These are phyloP conservation scores for Himalopsyche japonica DNA, from an alignment of 2,888 invertebrate species.

Conservation along the genomic window DNA sequence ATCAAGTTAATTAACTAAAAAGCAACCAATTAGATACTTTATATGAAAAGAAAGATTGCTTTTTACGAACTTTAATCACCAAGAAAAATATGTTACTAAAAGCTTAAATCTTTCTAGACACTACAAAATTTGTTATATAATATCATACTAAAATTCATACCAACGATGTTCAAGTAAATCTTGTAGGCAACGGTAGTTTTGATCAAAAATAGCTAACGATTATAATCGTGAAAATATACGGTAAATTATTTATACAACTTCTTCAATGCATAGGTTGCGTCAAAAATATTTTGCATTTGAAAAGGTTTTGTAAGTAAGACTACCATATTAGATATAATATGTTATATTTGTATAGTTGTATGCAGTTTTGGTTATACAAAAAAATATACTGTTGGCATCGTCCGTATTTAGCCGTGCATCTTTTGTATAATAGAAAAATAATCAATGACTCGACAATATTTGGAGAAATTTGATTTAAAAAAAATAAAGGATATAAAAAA, in stretches of 20 bases:
- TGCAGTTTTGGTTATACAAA: neutral
- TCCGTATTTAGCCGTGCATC: neutral
- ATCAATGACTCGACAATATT: neutral
- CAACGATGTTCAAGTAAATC: too few species aligned
- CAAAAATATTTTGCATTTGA: neutral
- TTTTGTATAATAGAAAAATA: neutral
- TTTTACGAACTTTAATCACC: too few species aligned
- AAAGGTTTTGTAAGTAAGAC: neutral
- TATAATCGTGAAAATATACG: neutral
- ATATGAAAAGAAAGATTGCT: too few species aligned
- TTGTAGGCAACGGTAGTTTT: neutral
- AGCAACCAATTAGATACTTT: too few species aligned
- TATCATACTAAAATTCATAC: too few species aligned
- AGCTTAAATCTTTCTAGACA: too few species aligned
- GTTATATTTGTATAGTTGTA: neutral
- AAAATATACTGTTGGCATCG: neutral
- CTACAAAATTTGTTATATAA: too few species aligned
- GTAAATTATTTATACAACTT: neutral
- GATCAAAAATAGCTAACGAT: neutral
- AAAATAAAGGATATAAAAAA: too few species aligned
- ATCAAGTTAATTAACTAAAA: too few species aligned
- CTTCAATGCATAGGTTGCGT: neutral
- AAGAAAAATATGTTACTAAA: too few species aligned
- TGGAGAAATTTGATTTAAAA: neutral
- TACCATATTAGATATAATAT: neutral